Evolutionary conservation across 2,888 invertebrate genomes (phyloP).

Genomic region (Drosophila acutilabella): DNA sequence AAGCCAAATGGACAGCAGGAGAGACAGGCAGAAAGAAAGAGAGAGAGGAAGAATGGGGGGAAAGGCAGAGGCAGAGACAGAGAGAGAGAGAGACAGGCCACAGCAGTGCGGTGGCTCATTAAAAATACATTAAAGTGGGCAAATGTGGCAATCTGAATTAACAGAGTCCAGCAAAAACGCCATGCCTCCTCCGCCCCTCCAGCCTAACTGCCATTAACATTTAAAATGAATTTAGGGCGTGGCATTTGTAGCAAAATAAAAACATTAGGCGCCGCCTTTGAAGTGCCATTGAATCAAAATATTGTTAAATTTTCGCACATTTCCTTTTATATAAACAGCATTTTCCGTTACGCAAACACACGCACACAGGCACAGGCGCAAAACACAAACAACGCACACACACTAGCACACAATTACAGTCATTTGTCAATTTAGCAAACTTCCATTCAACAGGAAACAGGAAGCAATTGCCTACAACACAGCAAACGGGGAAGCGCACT

Average conservation of each 20-base stretch:
- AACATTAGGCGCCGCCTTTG: conserved; percentile 32
- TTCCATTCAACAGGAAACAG: conserved; percentile 78
- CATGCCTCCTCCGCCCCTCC: neutral
- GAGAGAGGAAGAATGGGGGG: neutral
- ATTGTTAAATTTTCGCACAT: conserved; percentile 74
- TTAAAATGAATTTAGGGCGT: conserved; percentile 49
- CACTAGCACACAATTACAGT: conserved; percentile 52
- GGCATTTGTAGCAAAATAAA: conserved; percentile 18
- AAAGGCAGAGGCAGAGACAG: too few relatives aligned
- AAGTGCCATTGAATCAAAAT: conserved; percentile 51
- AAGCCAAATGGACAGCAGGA: conserved; percentile 47
- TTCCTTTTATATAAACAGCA: conserved; percentile 69
- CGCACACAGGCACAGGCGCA: neutral
- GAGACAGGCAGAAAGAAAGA: neutral
- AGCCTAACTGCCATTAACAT: conserved; percentile 33
- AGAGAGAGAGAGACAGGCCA: conserved; percentile 37
- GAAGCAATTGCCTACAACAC: conserved; percentile 77
- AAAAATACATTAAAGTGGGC: conserved; percentile 79
- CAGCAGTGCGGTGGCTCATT: conserved; percentile 63
- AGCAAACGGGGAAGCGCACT: conserved; percentile 28
- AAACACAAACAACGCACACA: conserved; percentile 24
- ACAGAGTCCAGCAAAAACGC: conserved; percentile 41
- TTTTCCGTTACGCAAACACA: conserved; percentile 56
- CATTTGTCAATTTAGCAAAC: conserved; percentile 78
- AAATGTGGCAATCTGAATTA: conserved; percentile 64